Conservation (phyloP, 2,888 invertebrate genomes). For the Philereme vetulata region DNA sequence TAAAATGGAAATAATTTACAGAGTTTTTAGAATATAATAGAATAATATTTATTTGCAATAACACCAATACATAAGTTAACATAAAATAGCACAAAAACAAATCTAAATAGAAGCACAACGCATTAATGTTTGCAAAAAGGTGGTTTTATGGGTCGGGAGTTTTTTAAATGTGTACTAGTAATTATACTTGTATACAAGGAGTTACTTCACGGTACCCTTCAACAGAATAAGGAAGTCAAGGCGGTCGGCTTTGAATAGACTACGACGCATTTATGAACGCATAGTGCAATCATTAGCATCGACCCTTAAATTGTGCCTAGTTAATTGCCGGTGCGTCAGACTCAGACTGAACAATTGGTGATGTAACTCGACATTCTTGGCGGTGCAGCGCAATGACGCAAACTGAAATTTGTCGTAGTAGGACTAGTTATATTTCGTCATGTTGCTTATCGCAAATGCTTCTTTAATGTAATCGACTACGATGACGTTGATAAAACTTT, state of each 20-base stretch:
- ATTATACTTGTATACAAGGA: background rate
- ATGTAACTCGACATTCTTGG: constrained; percentile 37
- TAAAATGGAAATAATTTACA: too few species aligned
- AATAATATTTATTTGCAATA: too few species aligned
- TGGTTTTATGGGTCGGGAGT: too few species aligned
- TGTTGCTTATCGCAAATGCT: constrained; percentile 14
- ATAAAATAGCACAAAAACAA: too few species aligned
- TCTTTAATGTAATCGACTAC: background rate
- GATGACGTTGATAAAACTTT: constrained; percentile 14
- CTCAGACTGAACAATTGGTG: constrained; percentile 35
- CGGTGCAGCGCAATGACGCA: constrained; percentile 34
- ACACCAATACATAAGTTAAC: too few species aligned
- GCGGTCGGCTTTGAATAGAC: constrained; percentile 24
- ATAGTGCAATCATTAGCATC: constrained; percentile 33
- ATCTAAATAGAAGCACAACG: too few species aligned
- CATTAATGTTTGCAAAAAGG: too few species aligned
- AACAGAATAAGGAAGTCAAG: constrained; percentile 31
- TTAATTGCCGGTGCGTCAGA: constrained; percentile 38
- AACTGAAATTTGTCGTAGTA: constrained; percentile 21
- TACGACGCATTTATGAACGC: constrained; percentile 31
- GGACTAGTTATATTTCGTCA: constrained; percentile 13
- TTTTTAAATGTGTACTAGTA: too few species aligned
- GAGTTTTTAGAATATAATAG: too few species aligned
- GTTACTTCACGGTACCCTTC: constrained; percentile 13
- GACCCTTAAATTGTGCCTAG: constrained; percentile 35